phyloP scores from a whole-genome alignment of 2,888 invertebrate species.

The Drosophila buzzatii region DNA sequence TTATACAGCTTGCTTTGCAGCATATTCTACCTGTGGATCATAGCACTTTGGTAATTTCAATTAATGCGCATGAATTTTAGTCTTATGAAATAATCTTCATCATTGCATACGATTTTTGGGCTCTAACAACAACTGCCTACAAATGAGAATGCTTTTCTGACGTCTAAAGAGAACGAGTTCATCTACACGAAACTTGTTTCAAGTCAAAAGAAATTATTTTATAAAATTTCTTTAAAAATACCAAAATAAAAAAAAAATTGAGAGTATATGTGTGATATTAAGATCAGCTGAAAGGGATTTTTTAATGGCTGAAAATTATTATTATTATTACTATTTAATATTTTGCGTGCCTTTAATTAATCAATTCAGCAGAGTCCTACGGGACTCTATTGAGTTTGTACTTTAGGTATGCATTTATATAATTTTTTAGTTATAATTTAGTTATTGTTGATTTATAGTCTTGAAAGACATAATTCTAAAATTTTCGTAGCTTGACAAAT shows the following conservation, averaged over 20 bases:
- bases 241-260: neutral
- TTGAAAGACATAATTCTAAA: too few species aligned
- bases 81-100: neutral
- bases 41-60: neutral
- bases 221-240: neutral
- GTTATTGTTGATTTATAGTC: too few species aligned
- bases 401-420: too few species aligned
- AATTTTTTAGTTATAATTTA: too few species aligned
- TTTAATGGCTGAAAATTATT: too few species aligned
- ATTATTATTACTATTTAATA: too few species aligned
- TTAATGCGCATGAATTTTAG: neutral
- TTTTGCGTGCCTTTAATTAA: too few species aligned
- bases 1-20: conserved; percentile 21
- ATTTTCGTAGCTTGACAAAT: too few species aligned
- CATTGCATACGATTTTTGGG: neutral
- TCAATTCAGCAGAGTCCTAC: too few species aligned
- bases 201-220: neutral
- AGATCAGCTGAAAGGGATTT: neutral
- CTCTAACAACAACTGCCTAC: neutral
- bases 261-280: neutral
- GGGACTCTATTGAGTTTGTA: too few species aligned
- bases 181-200: neutral
- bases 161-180: neutral
- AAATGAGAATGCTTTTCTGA: neutral
- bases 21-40: neutral